Evolutionary conservation across 2,113 vertebrate species (phyloP).

Genomic region (Melanostigma gelatinosum): DNA sequence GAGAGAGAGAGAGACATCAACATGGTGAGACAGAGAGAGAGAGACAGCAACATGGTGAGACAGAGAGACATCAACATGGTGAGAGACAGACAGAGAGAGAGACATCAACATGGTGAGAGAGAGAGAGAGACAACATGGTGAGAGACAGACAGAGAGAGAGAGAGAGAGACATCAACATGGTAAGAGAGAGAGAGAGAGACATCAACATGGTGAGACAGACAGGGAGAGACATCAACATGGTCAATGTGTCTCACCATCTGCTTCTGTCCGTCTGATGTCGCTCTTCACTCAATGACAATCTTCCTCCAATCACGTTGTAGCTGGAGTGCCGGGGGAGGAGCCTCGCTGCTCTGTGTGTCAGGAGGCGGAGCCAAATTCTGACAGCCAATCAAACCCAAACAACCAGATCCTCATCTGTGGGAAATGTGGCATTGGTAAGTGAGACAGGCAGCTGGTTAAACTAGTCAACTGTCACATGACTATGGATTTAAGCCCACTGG

Average conservation of each 20-base stretch:
- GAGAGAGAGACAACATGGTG: no score
- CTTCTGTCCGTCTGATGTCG: not conserved
- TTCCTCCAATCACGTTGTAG: slow-evolving; percentile 73
- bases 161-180: not conserved
- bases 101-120: no score
- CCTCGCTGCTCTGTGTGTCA: slow-evolving; percentile 92
- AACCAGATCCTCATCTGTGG: slow-evolving; percentile 93
- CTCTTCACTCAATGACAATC: not conserved
- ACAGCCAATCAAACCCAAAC: slow-evolving; percentile 76
- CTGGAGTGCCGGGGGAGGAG: slow-evolving; percentile 93
- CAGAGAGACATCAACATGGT: not conserved
- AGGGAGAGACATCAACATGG: no score
- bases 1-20: not conserved
- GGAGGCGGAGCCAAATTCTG: slow-evolving; percentile 81
- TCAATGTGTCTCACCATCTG: not conserved
- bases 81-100: not conserved
- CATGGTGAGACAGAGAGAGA: not conserved
- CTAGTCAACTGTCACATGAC: no score
- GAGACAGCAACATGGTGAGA: slow-evolving; percentile 86
- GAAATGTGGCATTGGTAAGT: slow-evolving; percentile 95
- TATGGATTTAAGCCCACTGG: no score
- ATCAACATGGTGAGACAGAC: not conserved
- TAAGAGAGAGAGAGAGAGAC: not conserved
- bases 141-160: not conserved
- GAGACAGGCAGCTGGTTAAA: no score